Percentiles rank a stretch among this genome's conserved stretches.
Evolutionary conservation across 2,797 vertebrate genomes (phyloP).

Genomic region (Epinephelus coioides): DNA sequence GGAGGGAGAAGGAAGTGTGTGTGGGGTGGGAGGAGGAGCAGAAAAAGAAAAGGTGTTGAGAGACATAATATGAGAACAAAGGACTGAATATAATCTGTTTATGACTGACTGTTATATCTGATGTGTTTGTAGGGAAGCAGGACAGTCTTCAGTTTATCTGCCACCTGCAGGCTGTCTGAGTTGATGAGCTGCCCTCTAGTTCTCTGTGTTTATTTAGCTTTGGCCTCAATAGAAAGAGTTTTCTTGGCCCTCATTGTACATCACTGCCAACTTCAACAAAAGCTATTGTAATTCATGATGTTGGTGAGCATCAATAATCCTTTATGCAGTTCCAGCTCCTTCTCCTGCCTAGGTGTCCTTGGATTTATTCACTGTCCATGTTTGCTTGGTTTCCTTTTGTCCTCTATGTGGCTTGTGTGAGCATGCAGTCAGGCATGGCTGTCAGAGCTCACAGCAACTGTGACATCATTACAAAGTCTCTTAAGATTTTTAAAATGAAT

Average conservation of each 20-base stretch:
- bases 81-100: not conserved
- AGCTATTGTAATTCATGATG: not conserved
- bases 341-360: not conserved
- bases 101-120: not conserved
- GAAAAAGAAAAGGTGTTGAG: conserved; percentile 1
- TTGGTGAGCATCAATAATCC: conserved; percentile 11
- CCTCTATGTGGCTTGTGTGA: not conserved
- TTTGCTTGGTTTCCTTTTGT: not conserved
- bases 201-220: conserved; percentile 19
- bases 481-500: not conserved
- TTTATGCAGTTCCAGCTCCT: not conserved
- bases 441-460: not conserved
- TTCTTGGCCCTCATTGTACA: not conserved
- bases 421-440: not conserved
- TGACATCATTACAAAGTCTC: not conserved
- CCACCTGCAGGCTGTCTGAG: not conserved
- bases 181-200: conserved; percentile 7
- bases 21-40: not conserved
- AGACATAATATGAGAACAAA: conserved; percentile 12
- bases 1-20: not conserved
- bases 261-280: conserved; percentile 24
- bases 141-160: too few relatives aligned
- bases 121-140: not conserved
- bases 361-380: not conserved
- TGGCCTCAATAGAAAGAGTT: not conserved